Conservation (phyloP, 2,797 vertebrate species). For the Lemur catta region DNA sequence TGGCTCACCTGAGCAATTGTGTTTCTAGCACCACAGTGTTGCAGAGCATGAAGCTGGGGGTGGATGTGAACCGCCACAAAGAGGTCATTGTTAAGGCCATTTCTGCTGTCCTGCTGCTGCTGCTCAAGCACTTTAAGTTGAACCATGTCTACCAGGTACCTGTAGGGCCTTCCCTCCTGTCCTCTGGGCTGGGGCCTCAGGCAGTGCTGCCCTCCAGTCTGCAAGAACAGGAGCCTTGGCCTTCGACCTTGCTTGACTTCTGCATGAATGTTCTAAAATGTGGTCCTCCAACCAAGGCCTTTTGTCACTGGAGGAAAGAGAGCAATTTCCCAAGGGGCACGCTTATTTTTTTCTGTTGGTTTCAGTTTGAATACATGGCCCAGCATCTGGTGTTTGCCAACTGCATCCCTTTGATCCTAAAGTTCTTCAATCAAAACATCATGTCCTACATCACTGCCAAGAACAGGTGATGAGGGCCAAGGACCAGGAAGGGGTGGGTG, state of each 20-base stretch:
- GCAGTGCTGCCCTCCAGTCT: neutral
- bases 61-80: conserved; percentile 99
- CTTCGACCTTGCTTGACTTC: neutral
- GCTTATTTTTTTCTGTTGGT: conserved; percentile 29
- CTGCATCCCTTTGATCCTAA: conserved; percentile 98
- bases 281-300: neutral
- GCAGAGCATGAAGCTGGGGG: conserved; percentile 99
- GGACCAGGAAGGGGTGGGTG: neutral
- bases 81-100: conserved; percentile 99
- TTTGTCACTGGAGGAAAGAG: neutral
- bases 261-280: neutral
- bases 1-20: neutral
- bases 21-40: conserved; percentile 93
- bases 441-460: conserved; percentile 99
- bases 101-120: conserved; percentile 94
- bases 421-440: conserved; percentile 99
- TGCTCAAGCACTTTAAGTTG: conserved; percentile 99
- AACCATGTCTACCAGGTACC: conserved; percentile 98
- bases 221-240: neutral
- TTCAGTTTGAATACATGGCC: conserved; percentile 98
- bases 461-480: conserved; percentile 89
- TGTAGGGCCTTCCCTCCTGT: neutral
- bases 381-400: conserved; percentile 99
- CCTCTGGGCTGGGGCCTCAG: neutral
- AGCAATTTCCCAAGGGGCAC: no score